phyloP scores from a whole-genome alignment of 2,888 invertebrate species.

The Gnatocerus cornutus region DNA sequence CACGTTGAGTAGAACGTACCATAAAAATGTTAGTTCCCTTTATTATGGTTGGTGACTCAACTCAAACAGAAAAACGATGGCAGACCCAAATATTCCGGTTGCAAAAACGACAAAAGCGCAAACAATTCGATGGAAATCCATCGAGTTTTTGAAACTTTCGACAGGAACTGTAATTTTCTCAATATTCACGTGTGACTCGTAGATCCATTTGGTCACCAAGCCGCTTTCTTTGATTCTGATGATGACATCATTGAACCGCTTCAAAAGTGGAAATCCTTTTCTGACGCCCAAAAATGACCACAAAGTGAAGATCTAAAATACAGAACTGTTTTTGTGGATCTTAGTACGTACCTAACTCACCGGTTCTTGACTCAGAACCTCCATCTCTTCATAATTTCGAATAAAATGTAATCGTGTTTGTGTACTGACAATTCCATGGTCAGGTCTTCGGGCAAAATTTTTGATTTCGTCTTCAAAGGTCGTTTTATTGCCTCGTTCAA shows the following conservation, averaged over 20 bases:
- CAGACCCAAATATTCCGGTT: neutral
- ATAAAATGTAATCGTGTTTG: slow-evolving; percentile 11
- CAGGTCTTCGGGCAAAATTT: slow-evolving; percentile 13
- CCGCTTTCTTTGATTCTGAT: neutral
- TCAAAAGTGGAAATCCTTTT: slow-evolving; percentile 25
- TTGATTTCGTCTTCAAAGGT: slow-evolving; percentile 3
- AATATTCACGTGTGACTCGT: slow-evolving; percentile 2
- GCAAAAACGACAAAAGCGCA: slow-evolving; percentile 5
- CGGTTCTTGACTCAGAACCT: too few species aligned
- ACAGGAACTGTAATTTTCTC: neutral
- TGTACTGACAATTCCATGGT: slow-evolving; percentile 17
- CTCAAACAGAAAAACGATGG: neutral
- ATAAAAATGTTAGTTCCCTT: too few species aligned
- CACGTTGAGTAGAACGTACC: too few species aligned
- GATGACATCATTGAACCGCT: neutral
- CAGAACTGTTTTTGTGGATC: too few species aligned
- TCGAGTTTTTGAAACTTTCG: neutral
- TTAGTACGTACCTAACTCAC: too few species aligned
- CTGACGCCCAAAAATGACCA: neutral
- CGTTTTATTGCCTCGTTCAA: neutral
- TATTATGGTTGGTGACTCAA: neutral
- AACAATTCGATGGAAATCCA: neutral
- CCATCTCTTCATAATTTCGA: slow-evolving; percentile 3
- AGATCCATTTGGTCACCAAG: slow-evolving; percentile 3
- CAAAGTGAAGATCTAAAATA: neutral